These are phyloP conservation scores for Tethya wilhelma DNA, from an alignment of 37 sponge, comb jelly and placozoan species.

Conservation along the genomic window DNA sequence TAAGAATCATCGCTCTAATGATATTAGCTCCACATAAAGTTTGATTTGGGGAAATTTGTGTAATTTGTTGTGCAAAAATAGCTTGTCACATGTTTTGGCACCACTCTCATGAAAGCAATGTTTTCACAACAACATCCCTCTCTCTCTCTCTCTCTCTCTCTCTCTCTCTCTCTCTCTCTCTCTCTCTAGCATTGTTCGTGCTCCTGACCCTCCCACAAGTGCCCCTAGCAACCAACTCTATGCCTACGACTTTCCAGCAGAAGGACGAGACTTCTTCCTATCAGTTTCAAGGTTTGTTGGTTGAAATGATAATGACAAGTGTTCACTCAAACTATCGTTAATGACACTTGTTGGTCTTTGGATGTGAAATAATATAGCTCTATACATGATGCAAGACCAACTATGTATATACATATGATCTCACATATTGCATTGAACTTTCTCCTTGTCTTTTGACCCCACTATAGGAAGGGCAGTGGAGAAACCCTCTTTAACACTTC, in stretches of 20 bases:
- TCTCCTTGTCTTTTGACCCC: background rate
- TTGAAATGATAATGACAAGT: background rate
- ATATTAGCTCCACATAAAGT: background rate
- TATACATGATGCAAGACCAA: too few species aligned
- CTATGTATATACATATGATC: too few species aligned
- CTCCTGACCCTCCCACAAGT: constrained; percentile 37
- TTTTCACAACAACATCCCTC: background rate
- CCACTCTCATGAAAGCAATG: too few species aligned
- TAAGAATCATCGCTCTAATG: too few species aligned
- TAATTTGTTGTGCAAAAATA: too few species aligned
- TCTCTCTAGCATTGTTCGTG: background rate
- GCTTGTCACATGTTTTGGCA: too few species aligned
- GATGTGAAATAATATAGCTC: too few species aligned
- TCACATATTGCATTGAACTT: too few species aligned
- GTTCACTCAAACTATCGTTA: too few species aligned
- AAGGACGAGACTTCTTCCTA: constrained; percentile 76
- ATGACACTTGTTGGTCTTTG: too few species aligned
- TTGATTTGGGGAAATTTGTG: too few species aligned
- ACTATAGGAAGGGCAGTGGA: too few species aligned
- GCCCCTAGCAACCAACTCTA: constrained; percentile 53
- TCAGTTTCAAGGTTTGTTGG: constrained; percentile 64
- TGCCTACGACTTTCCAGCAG: constrained; percentile 35
- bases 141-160: background rate
- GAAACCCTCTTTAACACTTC: background rate
- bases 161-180: background rate